Evolutionary conservation across 2,113 vertebrate species (phyloP).

Genomic region (Monarcha castaneiventris): DNA sequence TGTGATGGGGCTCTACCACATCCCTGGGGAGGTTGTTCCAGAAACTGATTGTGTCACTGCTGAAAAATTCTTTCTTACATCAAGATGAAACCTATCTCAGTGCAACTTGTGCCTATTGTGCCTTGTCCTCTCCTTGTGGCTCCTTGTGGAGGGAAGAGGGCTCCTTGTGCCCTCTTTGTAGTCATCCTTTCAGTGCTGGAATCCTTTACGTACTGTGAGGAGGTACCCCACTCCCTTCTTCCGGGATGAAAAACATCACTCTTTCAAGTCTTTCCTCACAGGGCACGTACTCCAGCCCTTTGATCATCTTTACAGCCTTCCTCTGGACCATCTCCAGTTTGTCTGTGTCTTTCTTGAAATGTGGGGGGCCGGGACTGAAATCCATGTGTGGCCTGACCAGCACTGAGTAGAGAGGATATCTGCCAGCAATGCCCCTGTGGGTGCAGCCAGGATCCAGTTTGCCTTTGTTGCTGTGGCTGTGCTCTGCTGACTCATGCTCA

Average conservation of each 20-base stretch:
- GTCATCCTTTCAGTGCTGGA: neutral
- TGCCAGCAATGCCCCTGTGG: fast-evolving
- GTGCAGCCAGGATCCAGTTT: neutral
- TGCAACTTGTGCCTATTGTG: neutral
- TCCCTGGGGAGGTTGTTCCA: neutral
- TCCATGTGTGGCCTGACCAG: neutral
- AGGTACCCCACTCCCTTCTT: neutral
- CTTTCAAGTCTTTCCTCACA: neutral
- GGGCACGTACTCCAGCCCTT: fast-evolving
- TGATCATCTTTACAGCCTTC: neutral
- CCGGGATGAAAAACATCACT: neutral
- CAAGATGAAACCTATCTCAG: neutral
- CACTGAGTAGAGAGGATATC: fast-evolving
- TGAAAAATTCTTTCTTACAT: neutral
- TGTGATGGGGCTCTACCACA: neutral
- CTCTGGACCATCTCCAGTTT: neutral
- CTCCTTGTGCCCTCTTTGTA: neutral
- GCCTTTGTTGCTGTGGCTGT: fast-evolving
- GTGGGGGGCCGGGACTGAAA: neutral
- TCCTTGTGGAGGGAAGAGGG: neutral
- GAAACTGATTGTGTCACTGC: too few species aligned
- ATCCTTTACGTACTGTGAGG: neutral
- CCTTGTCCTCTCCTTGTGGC: neutral
- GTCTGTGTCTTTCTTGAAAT: neutral
- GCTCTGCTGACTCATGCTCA: neutral